A percentile compares a stretch with the other conserved stretches of the same genome.
Evolutionary conservation across 2,113 vertebrate species (phyloP).

Genomic region (Pedetes capensis): DNA sequence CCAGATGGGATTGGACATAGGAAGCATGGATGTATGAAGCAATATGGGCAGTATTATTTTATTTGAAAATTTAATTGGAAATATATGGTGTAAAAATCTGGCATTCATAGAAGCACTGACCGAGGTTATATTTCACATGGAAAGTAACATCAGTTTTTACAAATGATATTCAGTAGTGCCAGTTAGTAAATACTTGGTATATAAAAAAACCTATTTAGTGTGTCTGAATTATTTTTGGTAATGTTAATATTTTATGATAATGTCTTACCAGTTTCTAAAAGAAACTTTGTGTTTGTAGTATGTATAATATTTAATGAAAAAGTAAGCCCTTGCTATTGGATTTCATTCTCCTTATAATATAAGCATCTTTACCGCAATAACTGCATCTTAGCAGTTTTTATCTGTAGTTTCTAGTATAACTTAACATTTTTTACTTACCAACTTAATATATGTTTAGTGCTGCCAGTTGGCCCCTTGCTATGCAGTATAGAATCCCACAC

Average conservation of each 20-base stretch:
- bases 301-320: too few species aligned
- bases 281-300: neutral
- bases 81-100: neutral
- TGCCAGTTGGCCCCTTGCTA: neutral
- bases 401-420: neutral
- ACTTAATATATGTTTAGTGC: neutral
- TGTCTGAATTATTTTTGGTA: constrained; percentile 2
- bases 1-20: too few species aligned
- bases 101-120: neutral
- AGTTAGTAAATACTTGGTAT: neutral
- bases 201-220: neutral
- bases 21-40: neutral
- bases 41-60: neutral
- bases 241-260: neutral
- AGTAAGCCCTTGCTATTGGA: neutral
- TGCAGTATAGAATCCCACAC: neutral
- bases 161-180: neutral
- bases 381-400: neutral
- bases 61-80: constrained; percentile 27
- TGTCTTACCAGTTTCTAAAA: neutral
- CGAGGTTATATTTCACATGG: neutral
- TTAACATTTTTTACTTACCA: neutral
- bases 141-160: neutral
- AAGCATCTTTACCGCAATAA: neutral
- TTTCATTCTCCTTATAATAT: neutral